phyloP scores from a whole-genome alignment of 2,888 invertebrate genomes.

The Priocnemis perturbator region DNA sequence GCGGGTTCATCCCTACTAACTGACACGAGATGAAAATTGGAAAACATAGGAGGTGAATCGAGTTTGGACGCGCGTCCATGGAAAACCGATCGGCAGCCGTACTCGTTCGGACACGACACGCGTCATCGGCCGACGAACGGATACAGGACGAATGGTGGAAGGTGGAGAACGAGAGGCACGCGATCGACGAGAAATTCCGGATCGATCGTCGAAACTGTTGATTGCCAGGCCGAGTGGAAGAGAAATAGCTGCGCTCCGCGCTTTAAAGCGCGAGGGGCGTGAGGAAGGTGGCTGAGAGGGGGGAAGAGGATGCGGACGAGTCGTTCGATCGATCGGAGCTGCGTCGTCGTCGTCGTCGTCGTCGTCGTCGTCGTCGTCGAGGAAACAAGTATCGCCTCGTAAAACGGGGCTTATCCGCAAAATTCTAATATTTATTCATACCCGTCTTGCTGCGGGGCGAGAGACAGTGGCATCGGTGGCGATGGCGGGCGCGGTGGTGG shows the following conservation, averaged over 20 bases:
- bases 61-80: not conserved
- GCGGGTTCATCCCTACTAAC: not conserved
- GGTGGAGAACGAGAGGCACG: too few relatives aligned
- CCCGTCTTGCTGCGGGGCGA: conserved; percentile 45
- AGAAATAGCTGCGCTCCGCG: too few relatives aligned
- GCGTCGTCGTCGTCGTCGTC: conserved; percentile 39
- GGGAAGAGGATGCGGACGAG: conserved; percentile 16
- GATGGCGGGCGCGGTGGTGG: conserved; percentile 47
- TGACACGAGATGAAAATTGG: conserved; percentile 1
- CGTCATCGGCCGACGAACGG: not conserved
- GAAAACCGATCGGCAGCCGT: not conserved
- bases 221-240: too few relatives aligned
- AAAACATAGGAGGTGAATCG: not conserved
- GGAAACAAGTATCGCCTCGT: conserved; percentile 71
- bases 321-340: conserved; percentile 67
- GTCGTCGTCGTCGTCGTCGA: conserved; percentile 39
- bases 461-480: conserved; percentile 31
- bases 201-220: too few relatives aligned
- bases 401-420: conserved; percentile 70
- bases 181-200: too few relatives aligned
- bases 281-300: conserved; percentile 23
- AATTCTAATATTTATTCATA: conserved; percentile 74
- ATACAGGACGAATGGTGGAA: not conserved
- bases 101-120: not conserved
- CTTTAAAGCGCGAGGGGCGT: conserved; percentile 17